Evolutionary conservation across 2,113 vertebrate genomes (phyloP), one percentile per base, ranked within the genome.

Genomic region (Hystrix cristata): DNA sequence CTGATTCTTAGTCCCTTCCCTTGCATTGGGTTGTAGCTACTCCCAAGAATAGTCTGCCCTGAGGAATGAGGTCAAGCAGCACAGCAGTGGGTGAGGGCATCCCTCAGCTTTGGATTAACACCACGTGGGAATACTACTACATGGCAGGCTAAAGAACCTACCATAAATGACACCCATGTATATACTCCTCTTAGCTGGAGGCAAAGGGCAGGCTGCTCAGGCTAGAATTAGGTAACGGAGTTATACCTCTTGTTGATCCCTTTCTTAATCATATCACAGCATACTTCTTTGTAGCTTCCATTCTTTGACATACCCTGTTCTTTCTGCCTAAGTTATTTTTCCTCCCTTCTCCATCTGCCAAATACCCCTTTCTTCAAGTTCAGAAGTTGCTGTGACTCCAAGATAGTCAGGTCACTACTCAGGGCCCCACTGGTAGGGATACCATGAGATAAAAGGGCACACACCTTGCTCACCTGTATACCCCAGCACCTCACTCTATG

Each of bases 141-240:
- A 34, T 64, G 71, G 29, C 25, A 82, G 81, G 15, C 43, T 15
- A 29, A 82, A 80, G 72, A 60, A 48, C 78, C 59, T 60, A 46
- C 64, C 27, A 6, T 85, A 95, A 88, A 55, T 31, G 72, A 23
- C 51, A 67, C 12, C 67, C 18, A 12, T 62, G n/a, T 82, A 29
- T 85, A n/a, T 74, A 46, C 4, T 59, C 72, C 64, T 94, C 23
- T 95, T 55, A 48, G 46, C 72, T 67, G 64, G 43, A 46, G 87
- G 51, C 60, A 34, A 91, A 95, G 93, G 87, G 34, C n/a, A 90
- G 78, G 59, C 51, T 89, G 93, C 84, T 34, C n/a, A 90, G 78
- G 59, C 51, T 89, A 34, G 60, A 96, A 93, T 67, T 18, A 81
- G 7, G 23, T 48, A 76, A 29, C 1, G 0, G 27, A 29, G 1